Evolutionary conservation across 2,113 vertebrate genomes (phyloP).

Genomic region (Oostethus manadensis): DNA sequence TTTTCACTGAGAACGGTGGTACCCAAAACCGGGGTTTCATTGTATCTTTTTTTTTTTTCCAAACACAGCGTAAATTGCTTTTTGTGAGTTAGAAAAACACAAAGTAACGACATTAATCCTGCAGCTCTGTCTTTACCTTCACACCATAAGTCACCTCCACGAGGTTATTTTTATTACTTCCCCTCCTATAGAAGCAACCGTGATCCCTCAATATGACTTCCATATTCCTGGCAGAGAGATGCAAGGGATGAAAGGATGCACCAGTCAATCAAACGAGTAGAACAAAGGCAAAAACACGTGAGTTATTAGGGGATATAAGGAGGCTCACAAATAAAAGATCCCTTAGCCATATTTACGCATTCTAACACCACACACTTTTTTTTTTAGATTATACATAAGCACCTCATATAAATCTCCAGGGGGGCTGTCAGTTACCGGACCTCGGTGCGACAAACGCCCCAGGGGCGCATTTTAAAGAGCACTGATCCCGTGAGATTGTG

Average conservation of each 20-base stretch:
- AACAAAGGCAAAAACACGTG: not conserved
- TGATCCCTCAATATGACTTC: conserved; percentile 44
- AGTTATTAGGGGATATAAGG: not conserved
- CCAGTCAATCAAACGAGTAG: not conserved
- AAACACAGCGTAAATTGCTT: not conserved
- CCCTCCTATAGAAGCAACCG: conserved; percentile 4
- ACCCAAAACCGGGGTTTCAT: no score
- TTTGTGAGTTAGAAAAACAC: not conserved
- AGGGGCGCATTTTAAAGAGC: conserved; percentile 42
- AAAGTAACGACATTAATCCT: conserved; percentile 19
- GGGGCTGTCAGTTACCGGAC: conserved; percentile 20
- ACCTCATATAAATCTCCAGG: conserved; percentile 28
- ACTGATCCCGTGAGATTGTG: conserved; percentile 57
- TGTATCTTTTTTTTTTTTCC: not conserved
- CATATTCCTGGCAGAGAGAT: conserved; percentile 27
- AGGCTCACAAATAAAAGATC: conserved; percentile 5
- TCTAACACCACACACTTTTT: conserved; percentile 10
- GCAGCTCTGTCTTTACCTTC: conserved; percentile 21
- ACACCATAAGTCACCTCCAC: conserved; percentile 33
- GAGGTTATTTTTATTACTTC: conserved; percentile 34
- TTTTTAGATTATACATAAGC: conserved; percentile 11
- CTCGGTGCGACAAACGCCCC: conserved; percentile 58
- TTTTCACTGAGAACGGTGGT: no score
- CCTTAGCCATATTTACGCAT: conserved; percentile 12
- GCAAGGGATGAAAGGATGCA: not conserved